Percentiles rank a stretch among this genome's conserved stretches.
Evolutionary conservation across 2,888 invertebrate species (phyloP).

Genomic region (Pollenia amentaria): DNA sequence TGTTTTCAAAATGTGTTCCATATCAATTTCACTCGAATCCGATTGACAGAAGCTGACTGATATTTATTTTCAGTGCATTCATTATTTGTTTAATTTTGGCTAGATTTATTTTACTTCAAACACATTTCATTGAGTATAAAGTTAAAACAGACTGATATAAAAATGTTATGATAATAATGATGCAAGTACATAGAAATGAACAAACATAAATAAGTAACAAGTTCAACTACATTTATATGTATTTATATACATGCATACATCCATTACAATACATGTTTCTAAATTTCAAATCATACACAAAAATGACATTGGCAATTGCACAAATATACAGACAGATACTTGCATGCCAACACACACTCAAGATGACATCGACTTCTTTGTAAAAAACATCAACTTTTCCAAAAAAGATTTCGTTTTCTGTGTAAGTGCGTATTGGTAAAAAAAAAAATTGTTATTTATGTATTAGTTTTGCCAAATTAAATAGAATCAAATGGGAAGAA

Average conservation of each 20-base stretch:
- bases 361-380: slow-evolving; percentile 50
- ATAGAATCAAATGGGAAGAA: slow-evolving; percentile 45
- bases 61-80: too few relatives aligned
- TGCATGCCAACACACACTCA: not conserved
- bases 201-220: not conserved
- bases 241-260: not conserved
- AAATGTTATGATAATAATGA: not conserved
- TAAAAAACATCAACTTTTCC: not conserved
- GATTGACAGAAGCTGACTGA: too few relatives aligned
- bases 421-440: not conserved
- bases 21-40: too few relatives aligned
- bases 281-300: too few relatives aligned
- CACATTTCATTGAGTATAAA: not conserved
- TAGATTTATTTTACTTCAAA: not conserved
- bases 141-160: not conserved
- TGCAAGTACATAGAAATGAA: slow-evolving; percentile 9
- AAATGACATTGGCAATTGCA: slow-evolving; percentile 55
- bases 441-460: not conserved
- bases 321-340: slow-evolving; percentile 22
- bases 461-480: slow-evolving; percentile 7
- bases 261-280: not conserved
- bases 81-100: too few relatives aligned
- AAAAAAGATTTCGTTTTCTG: not conserved
- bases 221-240: not conserved
- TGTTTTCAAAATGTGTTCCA: too few relatives aligned